Conservation (phyloP, 2,113 vertebrate species). For the Psittacula cyanocephala region DNA sequence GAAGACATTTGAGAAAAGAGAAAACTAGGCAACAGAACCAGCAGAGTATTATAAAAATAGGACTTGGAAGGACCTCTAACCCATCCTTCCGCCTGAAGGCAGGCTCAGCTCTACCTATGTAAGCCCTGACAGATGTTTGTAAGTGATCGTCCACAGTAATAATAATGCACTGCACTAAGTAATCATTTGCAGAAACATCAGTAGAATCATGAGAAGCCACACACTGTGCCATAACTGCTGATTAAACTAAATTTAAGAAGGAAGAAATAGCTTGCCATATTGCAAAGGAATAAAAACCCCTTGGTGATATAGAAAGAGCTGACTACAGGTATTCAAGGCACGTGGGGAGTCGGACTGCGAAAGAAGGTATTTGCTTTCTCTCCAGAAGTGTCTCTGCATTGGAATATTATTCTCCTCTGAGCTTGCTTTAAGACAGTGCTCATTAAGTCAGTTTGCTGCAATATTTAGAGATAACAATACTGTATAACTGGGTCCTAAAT, state of each 20-base stretch:
- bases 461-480: not conserved
- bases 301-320: slow-evolving; percentile 24
- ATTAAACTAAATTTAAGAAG: slow-evolving; percentile 35
- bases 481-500: not conserved
- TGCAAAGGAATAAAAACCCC: slow-evolving; percentile 37
- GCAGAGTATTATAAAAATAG: not conserved
- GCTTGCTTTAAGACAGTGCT: not conserved
- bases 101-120: not conserved
- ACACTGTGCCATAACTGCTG: slow-evolving; percentile 52
- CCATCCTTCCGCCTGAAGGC: not conserved
- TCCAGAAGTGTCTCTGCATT: not conserved
- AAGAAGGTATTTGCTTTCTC: not conserved
- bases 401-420: not conserved
- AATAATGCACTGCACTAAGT: not conserved
- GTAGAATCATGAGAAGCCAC: slow-evolving; percentile 23
- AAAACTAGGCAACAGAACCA: not conserved
- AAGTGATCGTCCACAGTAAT: not conserved
- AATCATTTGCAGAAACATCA: slow-evolving; percentile 6
- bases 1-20: not conserved
- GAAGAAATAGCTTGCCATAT: slow-evolving; percentile 34
- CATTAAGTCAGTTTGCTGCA: not conserved
- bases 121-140: not conserved
- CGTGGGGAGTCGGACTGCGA: not conserved
- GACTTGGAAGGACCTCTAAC: not conserved
- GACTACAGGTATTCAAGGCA: not conserved